Evolutionary conservation across 2,797 vertebrate species (phyloP).

Genomic region (Tragelaphus eurycerus): DNA sequence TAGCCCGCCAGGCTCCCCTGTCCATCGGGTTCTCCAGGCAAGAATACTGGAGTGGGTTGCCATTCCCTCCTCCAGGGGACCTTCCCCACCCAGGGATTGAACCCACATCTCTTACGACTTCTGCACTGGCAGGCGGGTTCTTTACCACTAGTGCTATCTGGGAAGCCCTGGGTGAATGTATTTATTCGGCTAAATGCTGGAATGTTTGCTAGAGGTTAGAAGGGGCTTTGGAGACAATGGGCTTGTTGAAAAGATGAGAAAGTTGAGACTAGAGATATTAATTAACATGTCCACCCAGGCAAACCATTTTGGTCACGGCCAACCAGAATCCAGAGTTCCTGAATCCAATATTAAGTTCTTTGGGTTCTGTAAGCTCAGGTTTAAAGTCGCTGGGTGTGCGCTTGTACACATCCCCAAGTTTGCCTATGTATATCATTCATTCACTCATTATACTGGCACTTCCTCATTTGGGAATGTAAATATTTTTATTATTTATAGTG

Average conservation of each 20-base stretch:
- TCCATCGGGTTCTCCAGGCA: not conserved
- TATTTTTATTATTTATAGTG: not conserved
- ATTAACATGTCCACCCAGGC: not conserved
- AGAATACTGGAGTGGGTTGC: not conserved
- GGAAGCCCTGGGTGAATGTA: not conserved
- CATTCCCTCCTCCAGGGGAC: not conserved
- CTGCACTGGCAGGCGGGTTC: not conserved
- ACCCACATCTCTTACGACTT: not conserved
- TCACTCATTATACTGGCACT: not conserved
- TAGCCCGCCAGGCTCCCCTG: not conserved
- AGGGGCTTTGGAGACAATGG: not conserved
- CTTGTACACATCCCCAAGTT: not conserved
- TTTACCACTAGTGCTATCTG: not conserved
- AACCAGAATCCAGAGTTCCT: not conserved
- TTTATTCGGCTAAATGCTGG: not conserved
- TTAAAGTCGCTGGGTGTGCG: constrained; percentile 11
- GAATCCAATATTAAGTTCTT: not conserved
- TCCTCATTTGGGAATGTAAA: not conserved
- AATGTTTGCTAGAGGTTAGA: not conserved
- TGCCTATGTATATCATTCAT: not conserved
- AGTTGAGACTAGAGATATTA: not conserved
- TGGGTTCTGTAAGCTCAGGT: constrained; percentile 44
- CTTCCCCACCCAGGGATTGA: not conserved
- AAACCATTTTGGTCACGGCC: not conserved
- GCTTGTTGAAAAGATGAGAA: not conserved